Evolutionary conservation across 64 coral and sea anemone genomes (phyloP).

Genomic region (Montipora efflorescens): DNA sequence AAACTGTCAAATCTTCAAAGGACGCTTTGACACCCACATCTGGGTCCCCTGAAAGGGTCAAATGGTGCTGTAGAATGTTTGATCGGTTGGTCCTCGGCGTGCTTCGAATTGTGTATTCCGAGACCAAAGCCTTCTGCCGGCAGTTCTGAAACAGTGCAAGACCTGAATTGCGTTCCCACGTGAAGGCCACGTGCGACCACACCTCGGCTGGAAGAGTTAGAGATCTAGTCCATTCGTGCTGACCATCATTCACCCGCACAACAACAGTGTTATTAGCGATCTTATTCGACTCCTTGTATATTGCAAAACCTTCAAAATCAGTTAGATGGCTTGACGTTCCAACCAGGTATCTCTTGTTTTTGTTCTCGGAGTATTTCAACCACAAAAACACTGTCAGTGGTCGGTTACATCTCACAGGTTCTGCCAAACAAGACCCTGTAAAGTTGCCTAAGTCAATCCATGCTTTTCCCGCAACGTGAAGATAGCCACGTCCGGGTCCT

Average conservation of each 20-base stretch:
- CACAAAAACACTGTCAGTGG: slow-evolving; percentile 65
- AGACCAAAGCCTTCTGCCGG: slow-evolving; percentile 24
- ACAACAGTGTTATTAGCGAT: slow-evolving; percentile 9
- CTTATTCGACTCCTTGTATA: slow-evolving; percentile 28
- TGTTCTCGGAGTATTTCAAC: slow-evolving; percentile 41
- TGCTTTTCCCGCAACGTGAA: slow-evolving; percentile 17
- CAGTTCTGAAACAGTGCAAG: slow-evolving; percentile 65
- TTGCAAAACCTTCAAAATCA: slow-evolving; percentile 36
- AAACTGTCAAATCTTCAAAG: slow-evolving; percentile 31
- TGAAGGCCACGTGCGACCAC: slow-evolving; percentile 66
- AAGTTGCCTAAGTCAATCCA: slow-evolving; percentile 61
- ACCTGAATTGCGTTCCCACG: slow-evolving; percentile 38
- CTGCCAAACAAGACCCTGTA: slow-evolving; percentile 34
- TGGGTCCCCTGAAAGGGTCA: background rate
- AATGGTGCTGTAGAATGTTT: slow-evolving; percentile 35
- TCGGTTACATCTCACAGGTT: slow-evolving; percentile 29
- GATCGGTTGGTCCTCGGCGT: background rate
- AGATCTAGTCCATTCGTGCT: slow-evolving; percentile 46
- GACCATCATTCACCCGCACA: slow-evolving; percentile 32
- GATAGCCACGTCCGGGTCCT: slow-evolving; percentile 27
- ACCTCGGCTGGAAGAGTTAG: background rate
- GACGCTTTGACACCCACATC: background rate
- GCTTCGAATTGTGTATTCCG: background rate
- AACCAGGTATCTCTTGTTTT: slow-evolving; percentile 18
- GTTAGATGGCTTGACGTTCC: slow-evolving; percentile 35